Evolutionary conservation across 2,888 invertebrate species (phyloP).

Genomic region (Erynnis tages): DNA sequence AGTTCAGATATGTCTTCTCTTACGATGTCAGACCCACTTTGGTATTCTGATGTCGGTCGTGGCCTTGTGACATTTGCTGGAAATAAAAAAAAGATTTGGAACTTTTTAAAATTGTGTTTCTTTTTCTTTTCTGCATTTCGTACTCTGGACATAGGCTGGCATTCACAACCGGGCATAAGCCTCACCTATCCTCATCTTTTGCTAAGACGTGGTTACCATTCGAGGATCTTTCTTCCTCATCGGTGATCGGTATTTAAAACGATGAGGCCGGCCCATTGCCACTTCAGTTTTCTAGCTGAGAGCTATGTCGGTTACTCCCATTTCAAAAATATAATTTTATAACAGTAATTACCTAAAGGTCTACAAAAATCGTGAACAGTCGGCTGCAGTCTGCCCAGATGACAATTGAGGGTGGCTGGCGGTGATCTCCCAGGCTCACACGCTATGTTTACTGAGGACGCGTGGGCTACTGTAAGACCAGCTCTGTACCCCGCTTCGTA

Average conservation of each 20-base stretch:
- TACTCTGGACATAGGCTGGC: no score
- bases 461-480: slow-evolving; percentile 91
- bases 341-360: slow-evolving; percentile 53
- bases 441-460: slow-evolving; percentile 88
- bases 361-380: slow-evolving; percentile 78
- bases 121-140: no score
- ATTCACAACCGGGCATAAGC: no score
- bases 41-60: slow-evolving; percentile 71
- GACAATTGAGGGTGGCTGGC: slow-evolving; percentile 83
- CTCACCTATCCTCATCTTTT: no score
- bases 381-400: slow-evolving; percentile 84
- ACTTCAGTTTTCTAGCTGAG: no score
- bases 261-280: no score
- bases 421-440: slow-evolving; percentile 83
- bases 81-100: slow-evolving; percentile 33
- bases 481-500: slow-evolving; percentile 89
- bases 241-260: no score
- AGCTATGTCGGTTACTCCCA: neutral
- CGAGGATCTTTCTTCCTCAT: no score
- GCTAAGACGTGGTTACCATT: no score
- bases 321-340: neutral
- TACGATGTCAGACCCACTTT: slow-evolving; percentile 77
- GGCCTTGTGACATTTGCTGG: slow-evolving; percentile 67
- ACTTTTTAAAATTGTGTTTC: no score
- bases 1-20: slow-evolving; percentile 83